Evolutionary conservation across 2,888 invertebrate genomes (phyloP).

Genomic region (Cynaeus angustus): DNA sequence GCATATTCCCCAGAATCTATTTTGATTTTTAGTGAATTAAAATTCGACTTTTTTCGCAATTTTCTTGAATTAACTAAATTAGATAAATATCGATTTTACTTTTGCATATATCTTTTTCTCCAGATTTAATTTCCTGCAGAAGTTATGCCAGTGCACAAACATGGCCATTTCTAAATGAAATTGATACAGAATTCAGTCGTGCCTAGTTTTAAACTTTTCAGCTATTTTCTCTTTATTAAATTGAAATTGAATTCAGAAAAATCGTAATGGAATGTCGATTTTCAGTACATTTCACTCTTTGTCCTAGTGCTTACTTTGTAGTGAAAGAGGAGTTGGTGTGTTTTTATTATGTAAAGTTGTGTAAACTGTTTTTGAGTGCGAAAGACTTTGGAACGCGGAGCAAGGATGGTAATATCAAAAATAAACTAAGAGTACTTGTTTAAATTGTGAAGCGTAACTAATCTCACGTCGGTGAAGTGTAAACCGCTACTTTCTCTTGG

Average conservation of each 20-base stretch:
- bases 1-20: too few species aligned
- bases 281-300: neutral
- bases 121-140: neutral
- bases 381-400: conserved; percentile 2
- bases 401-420: conserved; percentile 19
- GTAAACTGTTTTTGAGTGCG: conserved; percentile 1
- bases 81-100: too few species aligned
- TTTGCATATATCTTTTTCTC: too few species aligned
- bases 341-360: neutral
- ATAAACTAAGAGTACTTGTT: conserved; percentile 12
- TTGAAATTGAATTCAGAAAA: conserved; percentile 6
- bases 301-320: neutral
- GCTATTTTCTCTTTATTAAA: conserved; percentile 11
- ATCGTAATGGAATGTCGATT: neutral
- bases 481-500: conserved; percentile 12
- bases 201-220: neutral
- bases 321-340: neutral
- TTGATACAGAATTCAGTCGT: neutral
- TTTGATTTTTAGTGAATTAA: too few species aligned
- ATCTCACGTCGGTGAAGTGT: conserved; percentile 24
- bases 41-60: too few species aligned
- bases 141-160: neutral
- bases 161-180: neutral
- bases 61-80: too few species aligned
- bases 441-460: conserved; percentile 21